Percentiles rank a stretch among this genome's conserved stretches.
These are phyloP conservation scores for Pinna nobilis DNA, from an alignment of 1,140 invertebrate genomes.

Conservation along the genomic window DNA sequence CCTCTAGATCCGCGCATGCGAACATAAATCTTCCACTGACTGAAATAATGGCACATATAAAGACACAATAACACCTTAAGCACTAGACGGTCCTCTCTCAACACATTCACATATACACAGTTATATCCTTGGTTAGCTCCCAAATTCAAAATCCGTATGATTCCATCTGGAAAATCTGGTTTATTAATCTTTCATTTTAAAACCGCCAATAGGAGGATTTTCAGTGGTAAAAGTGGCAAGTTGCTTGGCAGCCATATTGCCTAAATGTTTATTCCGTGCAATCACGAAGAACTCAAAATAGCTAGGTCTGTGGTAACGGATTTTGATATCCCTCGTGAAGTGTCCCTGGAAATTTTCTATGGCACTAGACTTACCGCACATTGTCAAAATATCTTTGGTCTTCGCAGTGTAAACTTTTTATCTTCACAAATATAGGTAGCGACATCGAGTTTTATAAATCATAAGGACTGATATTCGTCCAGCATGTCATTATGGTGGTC, in stretches of 20 bases:
- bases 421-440: background rate
- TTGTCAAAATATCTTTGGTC: slow-evolving; percentile 18
- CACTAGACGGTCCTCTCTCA: too few species aligned
- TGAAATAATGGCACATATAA: too few species aligned
- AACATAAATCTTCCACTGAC: too few species aligned
- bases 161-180: too few species aligned
- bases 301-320: background rate
- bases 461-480: slow-evolving; percentile 26
- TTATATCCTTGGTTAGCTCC: too few species aligned
- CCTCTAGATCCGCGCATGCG: too few species aligned
- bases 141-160: too few species aligned
- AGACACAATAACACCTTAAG: too few species aligned
- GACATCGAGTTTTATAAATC: background rate
- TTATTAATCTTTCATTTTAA: too few species aligned
- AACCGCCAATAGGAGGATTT: too few species aligned
- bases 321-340: background rate
- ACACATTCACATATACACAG: too few species aligned
- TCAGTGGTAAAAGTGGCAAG: slow-evolving; percentile 17
- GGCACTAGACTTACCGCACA: background rate
- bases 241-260: slow-evolving; percentile 6
- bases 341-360: background rate
- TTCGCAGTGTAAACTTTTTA: slow-evolving; percentile 4
- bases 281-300: too few species aligned
- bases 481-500: slow-evolving; percentile 19
- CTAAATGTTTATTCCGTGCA: slow-evolving; percentile 1